Evolutionary conservation across 2,113 vertebrate species (phyloP), one percentile per base, ranked within the genome.

Genomic region (Ailuropoda melanoleuca): DNA sequence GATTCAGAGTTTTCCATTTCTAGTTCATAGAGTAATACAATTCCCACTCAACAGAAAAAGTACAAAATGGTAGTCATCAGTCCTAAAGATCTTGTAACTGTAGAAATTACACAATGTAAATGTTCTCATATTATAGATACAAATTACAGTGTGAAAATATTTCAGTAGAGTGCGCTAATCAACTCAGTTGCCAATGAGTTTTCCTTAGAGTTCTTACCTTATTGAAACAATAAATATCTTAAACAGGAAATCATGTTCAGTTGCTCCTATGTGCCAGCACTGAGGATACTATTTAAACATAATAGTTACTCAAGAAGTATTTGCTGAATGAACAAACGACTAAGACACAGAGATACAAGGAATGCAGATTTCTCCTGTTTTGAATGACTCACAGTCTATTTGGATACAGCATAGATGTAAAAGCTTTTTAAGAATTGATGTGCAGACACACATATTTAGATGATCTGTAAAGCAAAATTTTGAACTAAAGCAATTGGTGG

Each of bases 1-100:
- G 34, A 95, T 82, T 96, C 43, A 92, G 39, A 90, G 53, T 62
- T 81, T 91, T 70, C 60, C 24, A 86, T 89, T 88, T 96, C 15
- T 14, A 31, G n/a, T 66, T 90, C 72, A 90, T 4, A 55, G 9
- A 84, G 70, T 37, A 93, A 34, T 55, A 80, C 24, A 3, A 72
- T 91, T 50, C 4, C 26, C 26, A 48, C 21, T 77, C 24, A 70
- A 75, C 19, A 93, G 31, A 90, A 39, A 92, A 86, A 68, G 17
- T 50, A n/a, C 46, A 85, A 93, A 84, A 90, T 62, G 6, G 37
- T 46, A 48, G 17, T 64, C 26, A 78, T 72, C 50, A 90, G 18
- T 58, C 80, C n/a, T 60, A 91, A 90, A 77, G 26, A n/a, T 48
- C 12, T 10, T 39, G 2, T 83, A 97, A 85, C 56, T 82, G 26